phyloP scores from a whole-genome alignment of 2,113 vertebrate genomes.

The Podiceps cristatus region DNA sequence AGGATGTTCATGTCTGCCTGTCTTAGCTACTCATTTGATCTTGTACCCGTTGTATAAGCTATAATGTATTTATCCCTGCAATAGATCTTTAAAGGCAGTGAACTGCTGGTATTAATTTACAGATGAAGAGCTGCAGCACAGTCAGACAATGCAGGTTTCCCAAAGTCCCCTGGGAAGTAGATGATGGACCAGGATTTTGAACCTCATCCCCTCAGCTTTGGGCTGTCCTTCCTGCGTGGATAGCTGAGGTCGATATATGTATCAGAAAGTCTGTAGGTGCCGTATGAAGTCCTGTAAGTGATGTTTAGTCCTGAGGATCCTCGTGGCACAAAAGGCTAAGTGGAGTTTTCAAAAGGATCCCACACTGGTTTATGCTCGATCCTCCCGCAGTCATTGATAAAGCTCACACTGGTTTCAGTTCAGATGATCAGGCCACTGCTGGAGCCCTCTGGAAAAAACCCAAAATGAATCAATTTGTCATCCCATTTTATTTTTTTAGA shows the following conservation, averaged over 20 bases:
- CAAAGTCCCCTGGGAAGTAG: neutral
- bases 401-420: neutral
- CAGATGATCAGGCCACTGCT: neutral
- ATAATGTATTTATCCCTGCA: neutral
- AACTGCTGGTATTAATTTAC: neutral
- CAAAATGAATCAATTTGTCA: neutral
- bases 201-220: neutral
- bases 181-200: neutral
- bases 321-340: neutral
- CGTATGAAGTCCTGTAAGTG: neutral
- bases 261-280: neutral
- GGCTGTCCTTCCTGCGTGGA: neutral
- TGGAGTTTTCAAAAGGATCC: neutral
- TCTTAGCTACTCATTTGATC: conserved; percentile 33
- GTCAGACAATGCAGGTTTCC: neutral
- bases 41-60: neutral
- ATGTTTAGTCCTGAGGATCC: neutral
- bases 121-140: neutral
- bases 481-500: neutral
- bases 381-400: neutral
- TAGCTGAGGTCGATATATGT: neutral
- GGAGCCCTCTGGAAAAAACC: neutral
- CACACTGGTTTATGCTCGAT: neutral
- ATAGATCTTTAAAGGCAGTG: neutral
- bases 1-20: neutral